Conservation (phyloP, 2,888 invertebrate species). For the Drosophila incognita region DNA sequence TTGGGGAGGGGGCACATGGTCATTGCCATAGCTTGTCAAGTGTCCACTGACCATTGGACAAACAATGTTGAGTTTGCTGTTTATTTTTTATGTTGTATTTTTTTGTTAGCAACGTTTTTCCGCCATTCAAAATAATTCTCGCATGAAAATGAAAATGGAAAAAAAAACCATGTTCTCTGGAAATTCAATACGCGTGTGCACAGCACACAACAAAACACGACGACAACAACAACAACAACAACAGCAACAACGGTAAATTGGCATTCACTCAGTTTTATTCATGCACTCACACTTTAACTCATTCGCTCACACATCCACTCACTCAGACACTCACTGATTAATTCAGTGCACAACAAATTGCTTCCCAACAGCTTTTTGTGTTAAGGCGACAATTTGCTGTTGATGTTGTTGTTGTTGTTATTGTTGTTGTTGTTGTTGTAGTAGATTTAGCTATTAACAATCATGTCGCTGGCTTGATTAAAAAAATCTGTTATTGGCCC, state of each 20-base stretch:
- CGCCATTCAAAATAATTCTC: constrained; percentile 73
- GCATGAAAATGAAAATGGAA: constrained; percentile 63
- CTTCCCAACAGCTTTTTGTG: constrained; percentile 49
- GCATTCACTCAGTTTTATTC: constrained; percentile 48
- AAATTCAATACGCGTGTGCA: constrained; percentile 75
- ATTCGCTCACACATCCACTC: constrained; percentile 28
- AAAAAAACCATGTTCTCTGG: constrained; percentile 71
- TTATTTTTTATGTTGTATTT: constrained; percentile 37
- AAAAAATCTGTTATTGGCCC: constrained; percentile 51
- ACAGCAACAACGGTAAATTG: constrained; percentile 20
- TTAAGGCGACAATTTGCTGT: constrained; percentile 43
- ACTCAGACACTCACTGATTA: constrained; percentile 40
- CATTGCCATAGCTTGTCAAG: constrained; percentile 53
- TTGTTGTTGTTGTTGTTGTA: constrained; percentile 21
- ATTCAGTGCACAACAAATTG: constrained; percentile 66
- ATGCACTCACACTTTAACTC: constrained; percentile 38
- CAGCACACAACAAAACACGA: constrained; percentile 18
- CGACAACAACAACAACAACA: constrained; percentile 5
- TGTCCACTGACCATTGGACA: constrained; percentile 44
- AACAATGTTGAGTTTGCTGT: constrained; percentile 20
- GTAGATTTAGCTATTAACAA: constrained; percentile 39
- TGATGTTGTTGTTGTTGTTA: not conserved
- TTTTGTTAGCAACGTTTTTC: constrained; percentile 57
- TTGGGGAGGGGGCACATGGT: constrained; percentile 31
- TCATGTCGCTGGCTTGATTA: constrained; percentile 69